Evolutionary conservation across 2,888 invertebrate genomes (phyloP), one percentile per base, ranked within the genome.

Genomic region (Trisateles emortualis): DNA sequence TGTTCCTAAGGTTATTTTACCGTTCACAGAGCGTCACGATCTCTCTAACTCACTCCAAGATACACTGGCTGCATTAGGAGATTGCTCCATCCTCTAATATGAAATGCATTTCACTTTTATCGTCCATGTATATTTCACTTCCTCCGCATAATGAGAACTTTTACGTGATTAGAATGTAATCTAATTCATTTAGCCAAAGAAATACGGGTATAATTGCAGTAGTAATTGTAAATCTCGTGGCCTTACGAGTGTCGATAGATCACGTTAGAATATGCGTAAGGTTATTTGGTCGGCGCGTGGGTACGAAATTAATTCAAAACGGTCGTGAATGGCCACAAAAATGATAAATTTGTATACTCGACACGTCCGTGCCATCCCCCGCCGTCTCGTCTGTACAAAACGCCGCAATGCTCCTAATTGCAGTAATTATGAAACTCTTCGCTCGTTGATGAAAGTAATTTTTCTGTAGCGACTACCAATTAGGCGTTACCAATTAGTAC

Each of bases 341-440:
- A 82, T 79, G 73, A 83, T 76, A 81, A 81, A 83, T 88, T 84
- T 79, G 87, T 83, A 88, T 74, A 83, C 87, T 76, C 74, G 79
- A 85, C 89, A 88, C 89, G 88, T 88, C 74, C 81, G 68, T 69
- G 52, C 68, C 75, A 71, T 74, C 70, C 52, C 74, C 74, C 62
- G 63, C 62, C 74, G 74, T 74, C 76, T 78, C 80, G 76, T 75
- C 80, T 74, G 83, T 80, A 86, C 86, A 84, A 85, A 86, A 84
- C 82, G 79, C 80, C 77, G 81, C 82, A 78, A 79, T 80, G 78
- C 72, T 81, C 86, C 82, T 89, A 88, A 88, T 89, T 87, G 84
- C 87, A 76, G 85, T 85, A 84, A 89, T 89, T 88, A 87, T 87
- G 87, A 84, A 88, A 90, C 89, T 88, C 90, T 89, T 90, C 86